Evolutionary conservation across 2,797 vertebrate genomes (phyloP).

Genomic region (Argyrosomus regius): DNA sequence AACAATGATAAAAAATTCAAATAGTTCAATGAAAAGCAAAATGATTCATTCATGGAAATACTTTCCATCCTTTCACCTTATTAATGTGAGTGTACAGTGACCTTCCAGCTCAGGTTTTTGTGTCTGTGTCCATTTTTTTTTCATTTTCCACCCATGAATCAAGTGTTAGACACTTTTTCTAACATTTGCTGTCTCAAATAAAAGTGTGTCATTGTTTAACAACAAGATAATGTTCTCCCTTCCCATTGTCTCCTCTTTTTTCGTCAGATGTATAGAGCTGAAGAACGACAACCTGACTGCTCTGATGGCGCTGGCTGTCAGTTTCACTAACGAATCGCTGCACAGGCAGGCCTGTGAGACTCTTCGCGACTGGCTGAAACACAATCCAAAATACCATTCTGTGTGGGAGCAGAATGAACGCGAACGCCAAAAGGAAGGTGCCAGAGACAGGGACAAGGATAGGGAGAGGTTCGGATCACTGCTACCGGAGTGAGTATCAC

Average conservation of each 20-base stretch:
- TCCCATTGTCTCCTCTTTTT: neutral
- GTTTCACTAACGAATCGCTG: constrained; percentile 97
- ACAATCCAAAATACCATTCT: constrained; percentile 90
- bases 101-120: neutral
- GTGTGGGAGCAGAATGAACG: constrained; percentile 87
- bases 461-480: constrained; percentile 91
- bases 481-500: constrained; percentile 92
- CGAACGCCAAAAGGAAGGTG: constrained; percentile 66
- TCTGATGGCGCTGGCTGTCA: constrained; percentile 97
- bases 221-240: neutral
- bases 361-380: constrained; percentile 94
- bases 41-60: neutral
- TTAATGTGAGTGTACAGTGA: neutral
- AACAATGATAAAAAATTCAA: neutral
- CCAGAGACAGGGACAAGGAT: constrained; percentile 81
- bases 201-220: neutral
- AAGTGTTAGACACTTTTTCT: neutral
- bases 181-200: neutral
- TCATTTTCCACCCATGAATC: neutral
- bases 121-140: neutral
- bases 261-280: constrained; percentile 93
- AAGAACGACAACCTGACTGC: constrained; percentile 95
- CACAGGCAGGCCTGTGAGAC: constrained; percentile 98
- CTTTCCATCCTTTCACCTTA: neutral
- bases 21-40: neutral